Evolutionary conservation across 1,140 invertebrate genomes (phyloP).

Genomic region (Ceratosolen fusciceps): DNA sequence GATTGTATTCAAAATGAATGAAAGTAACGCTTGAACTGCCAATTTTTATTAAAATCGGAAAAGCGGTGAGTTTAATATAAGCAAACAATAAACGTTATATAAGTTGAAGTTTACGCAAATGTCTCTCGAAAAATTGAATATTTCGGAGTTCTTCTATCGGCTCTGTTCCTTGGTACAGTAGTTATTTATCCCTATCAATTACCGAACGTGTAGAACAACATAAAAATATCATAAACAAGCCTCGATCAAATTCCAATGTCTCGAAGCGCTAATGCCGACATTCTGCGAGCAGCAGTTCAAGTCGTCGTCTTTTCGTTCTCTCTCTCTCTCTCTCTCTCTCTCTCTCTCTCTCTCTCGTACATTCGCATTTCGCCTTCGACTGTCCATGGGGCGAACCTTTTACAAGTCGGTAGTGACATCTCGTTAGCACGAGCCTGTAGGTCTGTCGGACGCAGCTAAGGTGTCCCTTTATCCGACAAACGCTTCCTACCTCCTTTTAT

Average conservation of each 20-base stretch:
- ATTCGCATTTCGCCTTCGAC: conserved; percentile 24
- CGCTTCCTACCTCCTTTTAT: conserved; percentile 6
- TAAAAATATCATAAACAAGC: conserved; percentile 50
- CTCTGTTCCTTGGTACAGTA: conserved; percentile 15
- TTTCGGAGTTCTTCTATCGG: background rate
- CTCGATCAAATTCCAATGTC: conserved; percentile 48
- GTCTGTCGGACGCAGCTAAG: conserved; percentile 37
- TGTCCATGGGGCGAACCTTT: conserved; percentile 39
- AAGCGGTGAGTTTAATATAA: background rate
- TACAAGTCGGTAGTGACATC: conserved; percentile 44
- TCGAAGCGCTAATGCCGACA: conserved; percentile 44
- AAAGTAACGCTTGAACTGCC: no score
- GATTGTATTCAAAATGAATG: no score
- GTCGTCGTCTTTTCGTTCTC: background rate
- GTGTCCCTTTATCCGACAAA: conserved; percentile 43
- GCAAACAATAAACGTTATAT: background rate
- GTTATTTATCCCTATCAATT: conserved; percentile 44
- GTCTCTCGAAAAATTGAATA: background rate
- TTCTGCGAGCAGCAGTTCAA: background rate
- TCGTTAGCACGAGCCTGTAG: conserved; percentile 51
- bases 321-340: background rate
- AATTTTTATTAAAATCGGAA: background rate
- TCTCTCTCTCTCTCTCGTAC: background rate
- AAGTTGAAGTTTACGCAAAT: background rate
- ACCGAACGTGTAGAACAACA: conserved; percentile 42